Conservation (phyloP, 2,113 vertebrate genomes). For the Xenopus laevis region DNA sequence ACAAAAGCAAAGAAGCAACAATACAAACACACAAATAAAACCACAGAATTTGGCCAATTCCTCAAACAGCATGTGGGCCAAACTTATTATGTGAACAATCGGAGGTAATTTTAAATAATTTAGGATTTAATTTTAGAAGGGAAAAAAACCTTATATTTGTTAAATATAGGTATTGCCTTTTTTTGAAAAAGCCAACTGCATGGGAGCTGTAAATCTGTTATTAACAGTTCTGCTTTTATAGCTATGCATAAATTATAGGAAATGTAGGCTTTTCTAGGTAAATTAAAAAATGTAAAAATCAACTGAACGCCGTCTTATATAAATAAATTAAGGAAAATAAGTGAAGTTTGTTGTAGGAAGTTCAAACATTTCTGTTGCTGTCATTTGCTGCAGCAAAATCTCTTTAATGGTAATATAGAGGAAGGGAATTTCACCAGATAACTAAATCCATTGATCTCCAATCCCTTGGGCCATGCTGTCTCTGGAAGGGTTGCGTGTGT, state of each 20-base stretch:
- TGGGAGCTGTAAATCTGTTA: not conserved
- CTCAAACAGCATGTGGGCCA: too few relatives aligned
- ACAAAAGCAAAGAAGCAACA: too few relatives aligned
- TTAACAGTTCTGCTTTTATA: not conserved
- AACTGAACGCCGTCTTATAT: not conserved
- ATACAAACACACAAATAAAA: too few relatives aligned
- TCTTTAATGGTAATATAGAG: conserved; percentile 60
- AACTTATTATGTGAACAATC: too few relatives aligned
- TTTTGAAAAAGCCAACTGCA: too few relatives aligned
- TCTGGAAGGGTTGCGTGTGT: conserved; percentile 64
- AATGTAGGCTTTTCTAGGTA: not conserved
- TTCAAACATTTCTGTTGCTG: conserved; percentile 47
- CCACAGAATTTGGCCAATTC: too few relatives aligned
- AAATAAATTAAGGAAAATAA: conserved; percentile 20
- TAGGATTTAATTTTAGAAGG: too few relatives aligned
- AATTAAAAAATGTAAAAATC: not conserved
- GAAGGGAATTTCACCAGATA: conserved; percentile 61
- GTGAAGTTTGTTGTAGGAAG: conserved; percentile 21
- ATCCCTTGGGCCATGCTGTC: conserved; percentile 60
- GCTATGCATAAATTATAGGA: not conserved
- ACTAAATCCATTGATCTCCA: conserved; percentile 60
- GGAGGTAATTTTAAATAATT: too few relatives aligned
- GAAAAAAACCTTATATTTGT: too few relatives aligned
- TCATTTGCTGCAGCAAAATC: conserved; percentile 58
- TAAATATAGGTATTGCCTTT: too few relatives aligned